Conservation (phyloP, 2,113 vertebrate species). For the Prionailurus bengalensis region DNA sequence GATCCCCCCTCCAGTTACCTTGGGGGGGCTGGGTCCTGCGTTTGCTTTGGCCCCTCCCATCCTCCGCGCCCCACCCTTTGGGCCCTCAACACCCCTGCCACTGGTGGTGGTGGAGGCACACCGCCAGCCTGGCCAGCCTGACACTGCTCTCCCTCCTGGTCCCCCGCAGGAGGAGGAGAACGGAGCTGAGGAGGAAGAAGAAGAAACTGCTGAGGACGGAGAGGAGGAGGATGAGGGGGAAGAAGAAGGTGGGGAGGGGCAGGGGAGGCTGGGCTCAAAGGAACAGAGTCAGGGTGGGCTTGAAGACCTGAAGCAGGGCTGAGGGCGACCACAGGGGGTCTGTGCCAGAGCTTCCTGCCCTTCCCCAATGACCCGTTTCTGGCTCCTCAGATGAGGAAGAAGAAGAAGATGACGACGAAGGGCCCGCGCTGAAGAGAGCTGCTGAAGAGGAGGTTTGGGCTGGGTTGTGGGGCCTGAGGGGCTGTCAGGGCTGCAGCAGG, state of each 20-base stretch:
- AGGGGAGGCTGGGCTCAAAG: not conserved
- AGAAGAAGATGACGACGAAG: slow-evolving; percentile 89
- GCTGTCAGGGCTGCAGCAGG: slow-evolving; percentile 14
- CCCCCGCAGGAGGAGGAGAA: slow-evolving; percentile 88
- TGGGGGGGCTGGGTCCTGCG: not conserved
- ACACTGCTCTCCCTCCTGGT: not conserved
- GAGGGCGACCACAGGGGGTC: slow-evolving; percentile 53
- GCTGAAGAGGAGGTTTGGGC: slow-evolving; percentile 89
- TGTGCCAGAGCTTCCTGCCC: slow-evolving; percentile 36
- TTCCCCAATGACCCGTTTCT: slow-evolving; percentile 73
- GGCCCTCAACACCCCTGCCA: not conserved
- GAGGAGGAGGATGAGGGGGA: slow-evolving; percentile 90
- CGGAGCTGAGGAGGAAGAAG: slow-evolving; percentile 89
- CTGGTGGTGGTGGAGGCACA: not conserved
- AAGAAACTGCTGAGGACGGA: slow-evolving; percentile 88
- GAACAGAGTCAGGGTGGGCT: slow-evolving; percentile 47
- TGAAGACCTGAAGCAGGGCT: slow-evolving; percentile 37
- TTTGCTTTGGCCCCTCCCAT: not conserved
- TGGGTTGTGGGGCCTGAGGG: slow-evolving; percentile 20
- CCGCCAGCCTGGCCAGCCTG: not conserved
- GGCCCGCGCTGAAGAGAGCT: slow-evolving; percentile 89
- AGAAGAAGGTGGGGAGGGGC: slow-evolving; percentile 85
- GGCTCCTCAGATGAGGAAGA: slow-evolving; percentile 88
- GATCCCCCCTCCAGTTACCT: not conserved
- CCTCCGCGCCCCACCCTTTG: not conserved